Percentiles rank a stretch among this genome's conserved stretches.
phyloP scores from a whole-genome alignment of 2,888 invertebrate genomes.

The Blera fallax region DNA sequence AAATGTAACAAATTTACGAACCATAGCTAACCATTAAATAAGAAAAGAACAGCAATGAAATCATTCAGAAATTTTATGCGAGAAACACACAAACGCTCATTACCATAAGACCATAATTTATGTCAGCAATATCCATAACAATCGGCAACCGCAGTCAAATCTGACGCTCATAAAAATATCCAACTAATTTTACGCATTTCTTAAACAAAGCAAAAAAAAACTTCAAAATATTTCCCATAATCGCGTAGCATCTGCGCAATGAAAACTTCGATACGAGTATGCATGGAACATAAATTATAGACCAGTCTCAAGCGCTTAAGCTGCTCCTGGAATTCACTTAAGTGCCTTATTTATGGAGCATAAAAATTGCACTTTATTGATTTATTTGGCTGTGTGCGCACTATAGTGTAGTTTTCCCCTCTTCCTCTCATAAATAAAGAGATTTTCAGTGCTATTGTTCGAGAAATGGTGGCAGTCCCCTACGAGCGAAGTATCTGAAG shows the following conservation, averaged over 20 bases:
- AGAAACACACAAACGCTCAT: constrained; percentile 13
- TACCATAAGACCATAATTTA: constrained; percentile 52
- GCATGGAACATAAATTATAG: constrained; percentile 32
- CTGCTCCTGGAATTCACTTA: constrained; percentile 54
- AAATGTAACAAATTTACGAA: constrained; percentile 44
- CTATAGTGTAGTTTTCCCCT: not conserved
- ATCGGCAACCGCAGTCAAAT: constrained; percentile 20
- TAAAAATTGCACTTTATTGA: constrained; percentile 59
- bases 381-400: constrained; percentile 28
- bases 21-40: constrained; percentile 19
- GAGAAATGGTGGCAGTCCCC: not conserved
- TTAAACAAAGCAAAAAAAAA: not conserved
- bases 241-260: constrained; percentile 48
- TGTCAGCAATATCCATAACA: constrained; percentile 43
- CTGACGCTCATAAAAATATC: constrained; percentile 36
- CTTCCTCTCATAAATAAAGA: constrained; percentile 30
- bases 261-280: constrained; percentile 5
- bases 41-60: constrained; percentile 28
- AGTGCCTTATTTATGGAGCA: constrained; percentile 56
- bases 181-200: constrained; percentile 43
- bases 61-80: constrained; percentile 33
- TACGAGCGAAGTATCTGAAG: not conserved
- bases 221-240: constrained; percentile 32
- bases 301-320: constrained; percentile 1
- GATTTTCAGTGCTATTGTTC: constrained; percentile 23